Evolutionary conservation across 2,113 vertebrate genomes (phyloP), one percentile per base, ranked within the genome.

Genomic region (Microcebus tavaratra): DNA sequence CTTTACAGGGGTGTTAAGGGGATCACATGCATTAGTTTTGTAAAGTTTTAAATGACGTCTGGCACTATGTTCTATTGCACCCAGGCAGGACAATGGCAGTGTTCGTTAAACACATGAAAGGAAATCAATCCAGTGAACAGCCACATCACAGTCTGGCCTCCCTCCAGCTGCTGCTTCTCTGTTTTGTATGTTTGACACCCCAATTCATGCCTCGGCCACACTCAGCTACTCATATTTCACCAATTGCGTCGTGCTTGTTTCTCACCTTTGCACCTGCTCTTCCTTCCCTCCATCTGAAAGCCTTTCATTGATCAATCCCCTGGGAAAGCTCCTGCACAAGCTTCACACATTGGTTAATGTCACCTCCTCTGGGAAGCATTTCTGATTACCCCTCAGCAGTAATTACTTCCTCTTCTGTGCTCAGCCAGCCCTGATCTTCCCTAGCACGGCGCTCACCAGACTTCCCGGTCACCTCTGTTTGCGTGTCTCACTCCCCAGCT

Each of bases 141-240:
- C 34, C 53, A 14, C 10, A 11, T 20, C 15, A 21, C 36, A 14
- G 14, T 18, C 48, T 25, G 36, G 65, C 34, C 59, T 48, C 25
- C 45, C 70, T 39, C 48, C 20, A 29, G 53, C 11, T 14, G 53
- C 45, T 8, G 10, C 45, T 67, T 45, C 25, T 25, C 50, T 31
- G 10, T 31, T 31, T 15, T 31, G 48, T 21, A 9, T 1, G 21
- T 8, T 31, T n/a, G 4, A 3, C 6, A 50, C 15, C 45, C 36
- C 70, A 25, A 0, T 17, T 42, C 63, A n/a, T 36, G 48, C 39
- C 0, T 5, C 79, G 20, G 0, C 29, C 18, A 2, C 18, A 3
- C 17, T 0, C 4, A 31, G 48, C 75, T 29, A 6, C 27, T 27
- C 14, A 23, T 6, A n/a, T 18, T 13, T 57, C 48, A 21, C 57